Evolutionary conservation across 2,113 vertebrate genomes (phyloP), one percentile per base, ranked within the genome.

Genomic region (Festucalex cinctus): DNA sequence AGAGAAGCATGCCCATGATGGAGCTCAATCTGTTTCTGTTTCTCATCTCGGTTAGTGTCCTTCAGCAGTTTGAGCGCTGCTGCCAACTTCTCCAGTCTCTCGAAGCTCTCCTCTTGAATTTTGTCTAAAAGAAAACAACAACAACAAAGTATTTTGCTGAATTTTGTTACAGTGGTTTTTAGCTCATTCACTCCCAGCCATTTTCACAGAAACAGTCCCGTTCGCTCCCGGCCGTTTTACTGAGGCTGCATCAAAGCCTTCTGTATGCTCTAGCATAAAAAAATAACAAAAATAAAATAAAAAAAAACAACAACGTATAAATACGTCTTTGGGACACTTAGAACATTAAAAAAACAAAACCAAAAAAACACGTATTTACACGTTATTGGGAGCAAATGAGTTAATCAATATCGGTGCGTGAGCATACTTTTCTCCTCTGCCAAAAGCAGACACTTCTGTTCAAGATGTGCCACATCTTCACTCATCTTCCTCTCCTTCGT

Each of bases 351-450:
- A n/a, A n/a, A n/a, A n/a, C n/a, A n/a, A n/a, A n/a, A n/a, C n/a
- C n/a, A n/a, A n/a, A n/a, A n/a, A n/a, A n/a, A n/a, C n/a, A n/a
- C n/a, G n/a, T n/a, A n/a, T n/a, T n/a, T n/a, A n/a, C n/a, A n/a
- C n/a, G n/a, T n/a, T n/a, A n/a, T n/a, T n/a, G n/a, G n/a, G n/a
- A n/a, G n/a, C n/a, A n/a, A n/a, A n/a, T n/a, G n/a, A n/a, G n/a
- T n/a, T n/a, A n/a, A n/a, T 2, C 6, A 9, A 37, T 1, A 24
- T 13, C 0, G 6, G 6, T 14, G 6, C 20, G 39, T 24, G 6
- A 28, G 68, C 81, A n/a, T 70, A 98, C 97, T 94, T 90, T 93
- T 94, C 74, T 96, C 94, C 41, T 93, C 84, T 74, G 95, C 91
- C 49, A 94, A 91, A 36, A 84, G 63, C 12, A 93, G 83, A 87